Evolutionary conservation across 2,888 invertebrate species (phyloP), one percentile per base, ranked within the genome.

Genomic region (Poecilus cupreus): DNA sequence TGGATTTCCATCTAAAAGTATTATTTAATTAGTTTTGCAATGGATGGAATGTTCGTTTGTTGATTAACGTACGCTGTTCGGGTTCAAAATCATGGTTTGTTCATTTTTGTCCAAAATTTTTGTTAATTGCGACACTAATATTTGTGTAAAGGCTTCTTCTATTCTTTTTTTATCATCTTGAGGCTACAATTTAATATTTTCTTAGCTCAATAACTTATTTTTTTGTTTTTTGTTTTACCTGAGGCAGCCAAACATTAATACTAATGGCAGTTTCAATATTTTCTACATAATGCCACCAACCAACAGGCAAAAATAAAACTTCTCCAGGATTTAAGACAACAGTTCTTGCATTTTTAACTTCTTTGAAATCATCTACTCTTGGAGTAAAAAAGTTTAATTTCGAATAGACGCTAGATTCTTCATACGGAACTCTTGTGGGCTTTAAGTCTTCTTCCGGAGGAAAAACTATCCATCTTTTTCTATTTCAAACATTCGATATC

Each of bases 281-380:
- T 89, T 97, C 96, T 0, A 98, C 98, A 90, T 95, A 98, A 90
- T 98, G 98, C 98, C 98, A 99, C 98, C 98, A 99, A 82, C 96
- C 95, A 82, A 93, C 92, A 0, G 98, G 98, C 5, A 99, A 95
- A 85, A 96, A 92, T 39, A 99, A 90, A 0, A 97, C 95, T 89
- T 98, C 96, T 0, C 97, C 97, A 8, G 97, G 94, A 60, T 93
- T 90, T 72, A 98, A 89, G 77, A 92, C 92, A 32, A 97, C 92
- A 83, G 93, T 86, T 83, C 85, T 86, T 72, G 87, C 87, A 80
- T 85, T 84, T 32, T 76, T 82, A 68, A 87, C 78, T 70, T 83
- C 88, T 86, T 88, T 88, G 85, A 93, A 91, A 82, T 89, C 89
- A 26, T 90, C 88, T 77, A 89, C 83, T 85, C 89, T 87, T 0